Percentiles rank a stretch among this genome's conserved stretches.
Conservation (phyloP, 1,140 invertebrate species). For the Drosophila orosa region DNA sequence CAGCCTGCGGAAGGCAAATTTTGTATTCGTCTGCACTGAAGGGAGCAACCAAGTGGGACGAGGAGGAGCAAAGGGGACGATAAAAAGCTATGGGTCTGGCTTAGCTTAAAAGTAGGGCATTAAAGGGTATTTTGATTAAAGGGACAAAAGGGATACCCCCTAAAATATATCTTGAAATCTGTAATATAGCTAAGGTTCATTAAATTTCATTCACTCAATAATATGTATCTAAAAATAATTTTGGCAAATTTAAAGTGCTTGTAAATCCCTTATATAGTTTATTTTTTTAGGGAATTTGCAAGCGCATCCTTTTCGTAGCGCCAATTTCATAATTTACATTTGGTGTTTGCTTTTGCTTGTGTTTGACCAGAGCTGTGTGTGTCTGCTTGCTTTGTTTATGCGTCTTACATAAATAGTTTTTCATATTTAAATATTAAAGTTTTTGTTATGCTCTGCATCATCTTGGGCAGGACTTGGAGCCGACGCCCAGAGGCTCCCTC, state of each 20-base stretch:
- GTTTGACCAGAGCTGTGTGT: conserved; percentile 29
- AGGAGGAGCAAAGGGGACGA: neutral
- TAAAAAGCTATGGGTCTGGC: conserved; percentile 12
- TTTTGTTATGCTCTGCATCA: conserved; percentile 47
- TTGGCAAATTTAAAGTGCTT: too few relatives aligned
- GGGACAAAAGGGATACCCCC: neutral
- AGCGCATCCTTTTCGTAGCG: neutral
- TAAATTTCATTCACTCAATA: neutral
- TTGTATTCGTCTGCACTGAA: conserved; percentile 23
- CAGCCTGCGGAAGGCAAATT: conserved; percentile 22
- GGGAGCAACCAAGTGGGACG: neutral
- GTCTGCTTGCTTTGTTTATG: conserved; percentile 29
- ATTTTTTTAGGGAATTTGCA: neutral
- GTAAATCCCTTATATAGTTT: neutral
- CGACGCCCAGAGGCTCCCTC: conserved; percentile 1
- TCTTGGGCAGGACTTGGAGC: conserved; percentile 24
- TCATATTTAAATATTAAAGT: conserved; percentile 76
- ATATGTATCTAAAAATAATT: neutral
- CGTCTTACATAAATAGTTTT: conserved; percentile 63
- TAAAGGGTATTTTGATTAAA: neutral
- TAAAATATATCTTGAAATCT: neutral
- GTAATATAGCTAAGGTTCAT: neutral
- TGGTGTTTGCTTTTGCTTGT: conserved; percentile 50
- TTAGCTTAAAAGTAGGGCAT: conserved; percentile 4
- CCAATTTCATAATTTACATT: conserved; percentile 38